These are phyloP conservation scores for Hetaerina americana DNA, from an alignment of 1,140 invertebrate species.

Conservation along the genomic window DNA sequence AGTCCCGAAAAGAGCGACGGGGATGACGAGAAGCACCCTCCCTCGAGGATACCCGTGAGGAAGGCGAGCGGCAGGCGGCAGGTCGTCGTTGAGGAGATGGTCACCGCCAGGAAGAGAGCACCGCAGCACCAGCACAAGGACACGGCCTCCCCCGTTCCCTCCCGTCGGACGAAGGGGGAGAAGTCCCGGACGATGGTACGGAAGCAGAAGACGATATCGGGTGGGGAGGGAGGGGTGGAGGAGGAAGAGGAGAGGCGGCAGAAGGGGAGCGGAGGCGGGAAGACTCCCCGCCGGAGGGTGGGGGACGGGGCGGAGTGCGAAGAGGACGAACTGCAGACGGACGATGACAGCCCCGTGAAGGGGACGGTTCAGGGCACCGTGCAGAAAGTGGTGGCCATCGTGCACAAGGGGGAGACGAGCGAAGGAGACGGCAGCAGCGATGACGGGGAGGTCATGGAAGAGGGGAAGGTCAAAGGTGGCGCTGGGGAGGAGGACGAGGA, in stretches of 20 bases:
- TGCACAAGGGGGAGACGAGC: slow-evolving; percentile 14
- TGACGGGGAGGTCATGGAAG: slow-evolving; percentile 16
- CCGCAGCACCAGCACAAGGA: background rate
- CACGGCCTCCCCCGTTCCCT: background rate
- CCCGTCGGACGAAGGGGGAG: background rate
- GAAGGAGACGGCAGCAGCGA: slow-evolving; percentile 4
- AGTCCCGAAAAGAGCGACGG: background rate
- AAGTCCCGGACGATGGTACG: background rate
- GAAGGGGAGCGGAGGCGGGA: too few species aligned
- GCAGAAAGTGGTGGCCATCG: slow-evolving; percentile 7
- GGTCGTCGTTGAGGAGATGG: background rate
- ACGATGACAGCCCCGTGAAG: background rate
- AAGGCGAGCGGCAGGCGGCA: background rate
- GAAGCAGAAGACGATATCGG: too few species aligned
- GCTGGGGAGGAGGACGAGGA: slow-evolving; percentile 17
- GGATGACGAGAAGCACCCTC: background rate
- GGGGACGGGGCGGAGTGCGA: background rate
- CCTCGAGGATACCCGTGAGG: background rate
- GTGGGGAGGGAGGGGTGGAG: background rate
- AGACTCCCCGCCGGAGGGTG: too few species aligned
- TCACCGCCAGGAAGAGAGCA: background rate
- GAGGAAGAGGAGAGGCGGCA: background rate
- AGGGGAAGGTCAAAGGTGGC: slow-evolving; percentile 28
- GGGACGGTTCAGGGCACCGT: background rate
- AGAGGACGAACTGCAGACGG: background rate